Percentiles rank a stretch among this genome's conserved stretches.
These are phyloP conservation scores for Orthonyx spaldingii DNA, from an alignment of 2,113 vertebrate species.

Conservation along the genomic window DNA sequence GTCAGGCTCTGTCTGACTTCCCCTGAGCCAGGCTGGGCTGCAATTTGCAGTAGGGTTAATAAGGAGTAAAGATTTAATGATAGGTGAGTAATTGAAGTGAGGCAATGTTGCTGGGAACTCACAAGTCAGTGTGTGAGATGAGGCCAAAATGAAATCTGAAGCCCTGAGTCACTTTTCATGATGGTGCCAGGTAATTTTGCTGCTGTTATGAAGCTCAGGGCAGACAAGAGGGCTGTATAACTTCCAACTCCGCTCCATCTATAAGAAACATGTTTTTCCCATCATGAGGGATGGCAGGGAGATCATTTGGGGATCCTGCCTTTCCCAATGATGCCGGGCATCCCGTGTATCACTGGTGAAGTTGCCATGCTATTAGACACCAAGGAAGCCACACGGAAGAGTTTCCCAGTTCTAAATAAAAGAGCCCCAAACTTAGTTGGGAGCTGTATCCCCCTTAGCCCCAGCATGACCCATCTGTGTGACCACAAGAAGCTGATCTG, in stretches of 20 bases:
- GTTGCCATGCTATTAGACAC: background rate
- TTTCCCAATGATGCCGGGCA: rapidly evolving
- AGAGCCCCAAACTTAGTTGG: background rate
- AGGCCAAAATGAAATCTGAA: background rate
- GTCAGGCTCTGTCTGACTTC: background rate
- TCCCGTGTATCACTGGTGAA: background rate
- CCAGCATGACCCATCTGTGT: background rate
- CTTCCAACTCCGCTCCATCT: background rate
- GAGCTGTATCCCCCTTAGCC: background rate
- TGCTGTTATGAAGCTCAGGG: background rate
- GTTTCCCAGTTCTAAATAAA: background rate
- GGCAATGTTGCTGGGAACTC: background rate
- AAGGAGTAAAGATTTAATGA: background rate
- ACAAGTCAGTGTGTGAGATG: background rate
- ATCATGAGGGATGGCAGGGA: background rate
- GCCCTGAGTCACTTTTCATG: background rate
- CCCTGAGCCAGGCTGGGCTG: background rate
- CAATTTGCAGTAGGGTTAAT: background rate
- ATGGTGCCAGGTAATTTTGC: background rate
- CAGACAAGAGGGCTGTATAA: background rate
- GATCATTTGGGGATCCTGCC: background rate
- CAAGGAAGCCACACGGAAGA: background rate
- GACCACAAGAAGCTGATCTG: background rate
- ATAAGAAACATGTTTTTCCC: background rate
- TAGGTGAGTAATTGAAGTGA: background rate